Conservation (phyloP, 2,888 invertebrate species). For the Caenorhabditis sp. region DNA sequence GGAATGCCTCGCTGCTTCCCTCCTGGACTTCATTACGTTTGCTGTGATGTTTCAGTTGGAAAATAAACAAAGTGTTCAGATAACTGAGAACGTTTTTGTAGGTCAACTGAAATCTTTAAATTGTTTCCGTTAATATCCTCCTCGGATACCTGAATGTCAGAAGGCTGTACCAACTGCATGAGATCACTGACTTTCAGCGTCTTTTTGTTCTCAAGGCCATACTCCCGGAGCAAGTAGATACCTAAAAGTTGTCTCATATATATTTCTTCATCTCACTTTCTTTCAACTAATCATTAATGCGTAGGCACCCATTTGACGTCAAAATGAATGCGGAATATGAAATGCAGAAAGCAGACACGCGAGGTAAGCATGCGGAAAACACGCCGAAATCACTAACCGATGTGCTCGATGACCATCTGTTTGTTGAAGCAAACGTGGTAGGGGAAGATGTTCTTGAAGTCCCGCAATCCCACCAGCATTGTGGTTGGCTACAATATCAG, state of each 20-base stretch:
- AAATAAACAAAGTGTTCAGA: slow-evolving; percentile 75
- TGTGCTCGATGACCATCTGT: slow-evolving; percentile 75
- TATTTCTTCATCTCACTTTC: neutral
- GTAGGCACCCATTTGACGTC: slow-evolving; percentile 30
- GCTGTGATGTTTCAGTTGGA: slow-evolving; percentile 70
- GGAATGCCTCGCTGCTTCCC: slow-evolving; percentile 57
- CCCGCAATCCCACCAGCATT: slow-evolving; percentile 56
- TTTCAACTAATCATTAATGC: slow-evolving; percentile 22
- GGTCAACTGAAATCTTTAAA: slow-evolving; percentile 61
- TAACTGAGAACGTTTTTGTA: slow-evolving; percentile 74
- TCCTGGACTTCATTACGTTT: slow-evolving; percentile 66
- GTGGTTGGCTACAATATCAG: slow-evolving; percentile 14
- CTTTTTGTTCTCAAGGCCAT: slow-evolving; percentile 71
- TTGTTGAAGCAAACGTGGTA: slow-evolving; percentile 77
- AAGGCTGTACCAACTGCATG: slow-evolving; percentile 73
- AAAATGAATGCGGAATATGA: slow-evolving; percentile 29
- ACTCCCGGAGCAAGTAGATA: slow-evolving; percentile 70
- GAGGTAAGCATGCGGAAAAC: neutral
- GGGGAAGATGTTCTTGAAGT: slow-evolving; percentile 72
- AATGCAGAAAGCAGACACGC: neutral
- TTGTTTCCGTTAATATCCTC: neutral
- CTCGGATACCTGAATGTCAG: slow-evolving; percentile 69
- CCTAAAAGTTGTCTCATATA: slow-evolving; percentile 56
- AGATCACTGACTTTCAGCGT: slow-evolving; percentile 73
- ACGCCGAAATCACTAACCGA: slow-evolving; percentile 60